A percentile compares a stretch with the other conserved stretches of the same genome.
Conservation (phyloP, 2,888 invertebrate genomes). For the Agrypnus murinus region DNA sequence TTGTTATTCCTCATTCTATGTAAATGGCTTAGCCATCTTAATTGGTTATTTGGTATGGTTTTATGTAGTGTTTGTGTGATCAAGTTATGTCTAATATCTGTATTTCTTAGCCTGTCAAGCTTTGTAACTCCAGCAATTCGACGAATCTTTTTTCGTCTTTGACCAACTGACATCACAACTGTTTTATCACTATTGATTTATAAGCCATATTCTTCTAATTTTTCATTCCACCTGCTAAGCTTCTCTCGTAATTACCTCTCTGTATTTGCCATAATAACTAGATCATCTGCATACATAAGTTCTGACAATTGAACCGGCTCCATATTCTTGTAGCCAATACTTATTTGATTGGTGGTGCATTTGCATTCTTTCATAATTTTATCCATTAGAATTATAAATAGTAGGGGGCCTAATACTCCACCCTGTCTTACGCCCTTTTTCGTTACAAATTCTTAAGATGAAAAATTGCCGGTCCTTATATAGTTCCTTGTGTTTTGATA, state of each 20-base stretch:
- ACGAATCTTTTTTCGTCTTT: background rate
- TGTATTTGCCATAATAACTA: slow-evolving; percentile 4
- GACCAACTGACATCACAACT: background rate
- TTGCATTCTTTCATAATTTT: background rate
- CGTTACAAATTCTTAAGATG: too few relatives aligned
- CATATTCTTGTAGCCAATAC: slow-evolving; percentile 6
- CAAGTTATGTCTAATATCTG: slow-evolving; percentile 6
- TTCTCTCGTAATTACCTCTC: background rate
- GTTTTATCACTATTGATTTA: slow-evolving; percentile 2
- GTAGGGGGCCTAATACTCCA: too few relatives aligned
- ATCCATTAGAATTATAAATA: too few relatives aligned
- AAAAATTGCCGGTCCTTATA: too few relatives aligned
- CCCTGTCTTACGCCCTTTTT: too few relatives aligned
- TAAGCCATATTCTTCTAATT: background rate
- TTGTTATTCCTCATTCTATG: background rate
- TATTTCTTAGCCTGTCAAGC: too few relatives aligned
- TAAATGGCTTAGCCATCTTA: background rate
- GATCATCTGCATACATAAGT: slow-evolving; percentile 4
- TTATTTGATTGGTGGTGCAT: background rate
- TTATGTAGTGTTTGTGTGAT: background rate
- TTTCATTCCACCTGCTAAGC: background rate
- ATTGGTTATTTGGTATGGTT: background rate
- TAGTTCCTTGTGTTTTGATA: too few relatives aligned
- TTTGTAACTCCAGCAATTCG: too few relatives aligned
- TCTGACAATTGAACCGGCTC: background rate